Evolutionary conservation across 2,888 invertebrate species (phyloP).

Genomic region (Dorcus hopei): DNA sequence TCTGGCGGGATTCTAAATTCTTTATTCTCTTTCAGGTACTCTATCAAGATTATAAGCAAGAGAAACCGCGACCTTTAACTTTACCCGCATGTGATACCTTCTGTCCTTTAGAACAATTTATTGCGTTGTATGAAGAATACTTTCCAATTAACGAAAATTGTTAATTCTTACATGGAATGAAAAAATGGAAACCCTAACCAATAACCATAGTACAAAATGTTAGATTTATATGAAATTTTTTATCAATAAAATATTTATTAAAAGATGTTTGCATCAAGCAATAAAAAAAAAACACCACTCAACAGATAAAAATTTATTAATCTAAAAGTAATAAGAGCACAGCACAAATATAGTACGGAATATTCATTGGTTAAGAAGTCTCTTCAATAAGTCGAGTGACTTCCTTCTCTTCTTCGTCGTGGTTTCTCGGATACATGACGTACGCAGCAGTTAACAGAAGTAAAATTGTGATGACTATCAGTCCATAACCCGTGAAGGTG

Average conservation of each 20-base stretch:
- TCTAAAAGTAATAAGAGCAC: no score
- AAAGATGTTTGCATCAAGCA: no score
- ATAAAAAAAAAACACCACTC: no score
- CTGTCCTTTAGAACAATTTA: slow-evolving; percentile 15
- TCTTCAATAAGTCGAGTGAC: no score
- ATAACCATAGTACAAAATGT: no score
- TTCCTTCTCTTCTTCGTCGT: slow-evolving; percentile 43
- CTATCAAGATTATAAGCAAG: neutral
- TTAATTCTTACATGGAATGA: no score
- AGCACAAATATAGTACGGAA: no score
- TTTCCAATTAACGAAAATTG: slow-evolving; percentile 12
- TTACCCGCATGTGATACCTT: neutral
- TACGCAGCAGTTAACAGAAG: slow-evolving; percentile 43
- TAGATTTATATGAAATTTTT: no score
- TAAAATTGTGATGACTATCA: slow-evolving; percentile 51
- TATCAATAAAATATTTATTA: no score
- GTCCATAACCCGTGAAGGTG: slow-evolving; percentile 54
- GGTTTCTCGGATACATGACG: slow-evolving; percentile 39
- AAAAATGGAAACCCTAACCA: no score
- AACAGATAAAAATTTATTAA: no score
- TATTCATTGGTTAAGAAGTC: no score
- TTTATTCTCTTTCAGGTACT: neutral
- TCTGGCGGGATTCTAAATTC: neutral
- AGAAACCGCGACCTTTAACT: neutral
- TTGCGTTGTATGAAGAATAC: slow-evolving; percentile 15